Conservation (phyloP, 2,888 invertebrate genomes). For the Amphimallon solstitiale region DNA sequence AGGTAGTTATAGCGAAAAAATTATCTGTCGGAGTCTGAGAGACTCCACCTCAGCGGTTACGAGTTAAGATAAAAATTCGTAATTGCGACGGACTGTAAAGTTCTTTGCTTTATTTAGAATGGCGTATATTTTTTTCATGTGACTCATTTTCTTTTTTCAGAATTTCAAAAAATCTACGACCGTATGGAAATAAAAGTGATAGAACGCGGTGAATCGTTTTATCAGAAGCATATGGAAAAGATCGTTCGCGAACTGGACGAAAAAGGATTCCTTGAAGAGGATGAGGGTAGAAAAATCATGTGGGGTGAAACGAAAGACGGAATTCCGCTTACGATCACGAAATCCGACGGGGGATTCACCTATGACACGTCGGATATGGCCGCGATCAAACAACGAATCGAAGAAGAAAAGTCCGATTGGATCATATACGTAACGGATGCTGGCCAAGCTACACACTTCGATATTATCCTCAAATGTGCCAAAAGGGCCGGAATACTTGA, state of each 20-base stretch:
- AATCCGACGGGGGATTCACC: conserved; percentile 96
- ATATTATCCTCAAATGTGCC: conserved; percentile 82
- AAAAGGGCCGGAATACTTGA: conserved; percentile 77
- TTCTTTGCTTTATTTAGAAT: too few species aligned
- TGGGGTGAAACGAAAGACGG: conserved; percentile 76
- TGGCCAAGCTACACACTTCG: conserved; percentile 86
- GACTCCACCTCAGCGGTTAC: too few species aligned
- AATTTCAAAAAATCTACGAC: conserved; percentile 91
- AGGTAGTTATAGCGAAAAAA: too few species aligned
- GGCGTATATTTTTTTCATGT: too few species aligned
- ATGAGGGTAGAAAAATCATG: conserved; percentile 87
- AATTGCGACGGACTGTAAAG: too few species aligned
- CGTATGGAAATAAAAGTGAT: conserved; percentile 79
- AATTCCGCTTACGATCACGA: conserved; percentile 93
- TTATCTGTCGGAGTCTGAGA: too few species aligned
- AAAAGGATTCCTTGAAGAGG: conserved; percentile 77
- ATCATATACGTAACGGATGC: conserved; percentile 93
- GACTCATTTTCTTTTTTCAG: conserved; percentile 62
- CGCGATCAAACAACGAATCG: conserved; percentile 82
- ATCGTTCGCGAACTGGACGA: conserved; percentile 72
- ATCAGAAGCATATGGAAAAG: conserved; percentile 89
- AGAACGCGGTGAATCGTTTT: conserved; percentile 96
- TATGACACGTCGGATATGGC: conserved; percentile 99
- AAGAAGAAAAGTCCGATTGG: conserved; percentile 89
- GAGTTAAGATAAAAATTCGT: too few species aligned